These are phyloP conservation scores for Hippoglossus hippoglossus DNA, from an alignment of 2,797 vertebrate species.

Conservation along the genomic window DNA sequence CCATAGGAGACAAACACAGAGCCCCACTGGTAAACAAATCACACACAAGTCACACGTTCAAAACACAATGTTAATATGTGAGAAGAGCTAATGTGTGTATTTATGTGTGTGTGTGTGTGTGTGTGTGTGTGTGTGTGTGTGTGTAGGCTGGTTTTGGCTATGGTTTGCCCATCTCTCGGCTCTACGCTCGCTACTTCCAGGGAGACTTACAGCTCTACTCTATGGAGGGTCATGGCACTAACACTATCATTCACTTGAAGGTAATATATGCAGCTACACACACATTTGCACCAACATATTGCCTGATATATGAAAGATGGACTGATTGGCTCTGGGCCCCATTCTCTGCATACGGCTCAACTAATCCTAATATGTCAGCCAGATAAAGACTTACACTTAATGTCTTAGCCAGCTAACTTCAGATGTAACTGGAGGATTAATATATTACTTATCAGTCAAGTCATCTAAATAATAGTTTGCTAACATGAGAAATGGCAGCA, in stretches of 20 bases:
- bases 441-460: no score
- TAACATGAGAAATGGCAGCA: no score
- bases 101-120: conserved; percentile 5
- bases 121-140: conserved; percentile 26
- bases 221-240: conserved; percentile 90
- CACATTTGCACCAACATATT: neutral
- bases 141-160: conserved; percentile 91
- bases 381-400: no score
- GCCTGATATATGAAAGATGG: neutral
- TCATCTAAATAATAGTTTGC: no score
- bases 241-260: conserved; percentile 88
- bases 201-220: conserved; percentile 92
- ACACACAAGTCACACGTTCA: conserved; percentile 1
- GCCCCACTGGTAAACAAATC: conserved; percentile 83
- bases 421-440: no score
- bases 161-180: conserved; percentile 91
- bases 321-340: neutral
- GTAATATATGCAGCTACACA: conserved; percentile 52
- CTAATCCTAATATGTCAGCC: no score
- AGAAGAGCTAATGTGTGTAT: conserved; percentile 9
- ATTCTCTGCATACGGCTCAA: no score
- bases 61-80: neutral
- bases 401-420: no score
- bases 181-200: conserved; percentile 93
- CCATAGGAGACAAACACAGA: conserved; percentile 77